Percentiles rank a stretch among this genome's conserved stretches.
These are phyloP conservation scores for Pterocles gutturalis DNA, from an alignment of 2,113 vertebrate species.

Conservation along the genomic window DNA sequence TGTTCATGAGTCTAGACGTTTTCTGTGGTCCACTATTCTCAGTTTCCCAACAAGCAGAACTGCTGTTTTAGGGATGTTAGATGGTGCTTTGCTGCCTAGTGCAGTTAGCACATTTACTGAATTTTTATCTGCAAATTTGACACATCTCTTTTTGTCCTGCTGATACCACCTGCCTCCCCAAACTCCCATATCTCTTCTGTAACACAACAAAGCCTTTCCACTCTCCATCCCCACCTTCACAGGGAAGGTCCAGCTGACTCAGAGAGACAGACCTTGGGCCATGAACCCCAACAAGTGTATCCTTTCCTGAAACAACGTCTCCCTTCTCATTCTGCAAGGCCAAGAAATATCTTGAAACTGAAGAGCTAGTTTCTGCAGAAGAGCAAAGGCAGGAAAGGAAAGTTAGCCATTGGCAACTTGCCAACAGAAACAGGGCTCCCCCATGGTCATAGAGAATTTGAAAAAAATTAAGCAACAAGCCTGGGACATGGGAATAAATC, in stretches of 20 bases:
- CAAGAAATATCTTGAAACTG: neutral
- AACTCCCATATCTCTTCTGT: neutral
- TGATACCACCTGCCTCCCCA: neutral
- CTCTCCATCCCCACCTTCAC: neutral
- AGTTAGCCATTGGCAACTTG: neutral
- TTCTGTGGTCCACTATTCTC: neutral
- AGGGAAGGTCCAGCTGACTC: neutral
- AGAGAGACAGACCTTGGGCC: neutral
- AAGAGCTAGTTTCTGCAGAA: neutral
- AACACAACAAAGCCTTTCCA: neutral
- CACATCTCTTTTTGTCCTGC: neutral
- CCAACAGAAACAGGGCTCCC: neutral
- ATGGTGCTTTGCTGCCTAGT: neutral
- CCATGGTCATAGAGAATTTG: neutral
- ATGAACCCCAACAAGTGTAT: neutral
- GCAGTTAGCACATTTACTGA: neutral
- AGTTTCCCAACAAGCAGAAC: neutral
- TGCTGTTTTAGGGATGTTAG: neutral
- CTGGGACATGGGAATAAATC: neutral
- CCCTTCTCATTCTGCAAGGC: neutral
- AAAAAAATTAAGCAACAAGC: neutral
- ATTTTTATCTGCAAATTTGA: neutral
- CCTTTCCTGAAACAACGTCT: neutral
- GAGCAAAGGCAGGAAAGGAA: neutral
- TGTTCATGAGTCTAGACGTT: neutral